These are phyloP conservation scores for Crenichthys baileyi DNA, from an alignment of 2,797 vertebrate genomes.

Conservation along the genomic window DNA sequence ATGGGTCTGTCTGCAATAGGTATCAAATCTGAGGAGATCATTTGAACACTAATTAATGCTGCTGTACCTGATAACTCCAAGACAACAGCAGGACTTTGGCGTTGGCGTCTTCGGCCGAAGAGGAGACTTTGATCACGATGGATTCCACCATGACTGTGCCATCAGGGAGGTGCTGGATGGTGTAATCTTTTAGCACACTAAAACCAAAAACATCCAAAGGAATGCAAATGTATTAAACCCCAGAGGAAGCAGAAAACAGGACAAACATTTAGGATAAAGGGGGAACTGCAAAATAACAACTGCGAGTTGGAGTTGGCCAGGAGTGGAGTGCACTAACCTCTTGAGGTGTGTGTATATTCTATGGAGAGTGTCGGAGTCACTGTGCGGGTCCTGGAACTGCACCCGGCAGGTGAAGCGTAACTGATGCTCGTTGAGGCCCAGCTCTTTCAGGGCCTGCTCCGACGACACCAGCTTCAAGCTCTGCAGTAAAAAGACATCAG, in stretches of 20 bases:
- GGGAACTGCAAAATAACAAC: conserved; percentile 4
- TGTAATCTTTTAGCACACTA: conserved; percentile 91
- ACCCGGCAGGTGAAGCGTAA: conserved; percentile 95
- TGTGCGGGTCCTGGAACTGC: conserved; percentile 91
- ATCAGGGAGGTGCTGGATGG: conserved; percentile 93
- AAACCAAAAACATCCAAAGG: neutral
- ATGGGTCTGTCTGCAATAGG: too few relatives aligned
- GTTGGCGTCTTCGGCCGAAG: conserved; percentile 88
- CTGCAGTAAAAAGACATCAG: conserved; percentile 60
- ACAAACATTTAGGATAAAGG: neutral
- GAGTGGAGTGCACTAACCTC: conserved; percentile 74
- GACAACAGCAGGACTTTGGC: conserved; percentile 94
- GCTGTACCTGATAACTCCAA: conserved; percentile 95
- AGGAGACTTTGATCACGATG: conserved; percentile 94
- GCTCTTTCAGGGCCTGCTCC: conserved; percentile 94
- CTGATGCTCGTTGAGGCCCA: conserved; percentile 94
- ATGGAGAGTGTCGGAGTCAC: conserved; percentile 88
- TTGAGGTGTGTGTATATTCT: conserved; percentile 93
- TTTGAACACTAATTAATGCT: neutral
- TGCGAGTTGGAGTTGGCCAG: neutral
- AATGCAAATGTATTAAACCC: neutral
- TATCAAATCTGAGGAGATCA: neutral
- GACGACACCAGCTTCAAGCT: conserved; percentile 92
- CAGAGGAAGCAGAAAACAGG: neutral
- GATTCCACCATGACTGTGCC: conserved; percentile 97